Base-by-base conservation (phyloP, 2,888 invertebrate genomes). In the Conomelus anceps region DNA sequence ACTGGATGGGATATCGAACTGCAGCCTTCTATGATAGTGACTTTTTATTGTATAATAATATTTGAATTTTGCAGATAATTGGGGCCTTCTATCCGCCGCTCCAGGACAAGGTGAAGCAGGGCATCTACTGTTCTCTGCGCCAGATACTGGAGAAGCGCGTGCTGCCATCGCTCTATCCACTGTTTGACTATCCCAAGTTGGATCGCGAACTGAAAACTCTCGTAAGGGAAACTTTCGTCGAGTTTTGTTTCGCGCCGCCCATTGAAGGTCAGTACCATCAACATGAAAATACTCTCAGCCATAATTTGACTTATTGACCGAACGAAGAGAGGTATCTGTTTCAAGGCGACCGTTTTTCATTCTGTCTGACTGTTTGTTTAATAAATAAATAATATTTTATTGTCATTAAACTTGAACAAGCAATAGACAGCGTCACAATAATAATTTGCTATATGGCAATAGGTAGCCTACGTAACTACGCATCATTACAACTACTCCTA, bases 141-240 rank as follows among this genome's bases (percentile, higher is more conserved):
- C 97, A 97, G 93, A 98, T 98, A 92, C 95, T 98, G 91, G 98
- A 98, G 92, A 99, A 99, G 94, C 95, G 98, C 93, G 99, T 99
- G 26, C 93, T 98, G 90, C 96, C 96, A n/a, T 97, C 97, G 91
- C 94, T 98, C 89, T 96, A 96, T 92, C 97, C 98, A 7, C 93
- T 98, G 89, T 97, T 98, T 94, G 98, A 98, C 92, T 98, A 97
- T 92, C 96, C 96, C 3, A 98, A 97, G 93, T 93, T 98, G 91
- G 98, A 98, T 93, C 94, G 96, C 91, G 98, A 98, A 93, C 93
- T 98, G 91, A 94, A 97, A 90, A 95, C 95, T 90, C 96, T 98
- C 93, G 97, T 99, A 84, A 95, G 97, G 91, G 98, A 98, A 92
- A 97, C 97, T 84, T 99, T 99, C 93, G 96, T 96, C 92, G 98